These are phyloP conservation scores for Coracopsis vasa DNA, from an alignment of 2,113 vertebrate genomes.

Conservation along the genomic window DNA sequence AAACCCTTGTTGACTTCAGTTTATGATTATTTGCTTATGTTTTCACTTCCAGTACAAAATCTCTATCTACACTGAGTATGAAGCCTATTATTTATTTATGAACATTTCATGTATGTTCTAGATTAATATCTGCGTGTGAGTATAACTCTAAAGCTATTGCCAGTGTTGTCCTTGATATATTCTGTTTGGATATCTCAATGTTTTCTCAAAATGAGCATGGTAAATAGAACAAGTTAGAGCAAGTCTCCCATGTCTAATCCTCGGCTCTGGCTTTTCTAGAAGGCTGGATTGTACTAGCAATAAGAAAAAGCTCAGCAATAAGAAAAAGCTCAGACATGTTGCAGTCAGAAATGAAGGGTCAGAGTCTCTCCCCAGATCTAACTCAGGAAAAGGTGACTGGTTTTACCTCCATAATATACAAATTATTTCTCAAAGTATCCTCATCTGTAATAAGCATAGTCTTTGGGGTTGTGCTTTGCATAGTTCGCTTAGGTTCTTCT, in stretches of 20 bases:
- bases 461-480: neutral
- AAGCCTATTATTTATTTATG: constrained; percentile 8
- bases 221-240: constrained; percentile 35
- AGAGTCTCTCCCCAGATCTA: neutral
- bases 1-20: neutral
- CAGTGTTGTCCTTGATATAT: neutral
- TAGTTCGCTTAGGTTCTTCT: neutral
- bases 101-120: neutral
- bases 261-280: neutral
- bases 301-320: neutral
- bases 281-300: neutral
- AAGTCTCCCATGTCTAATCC: neutral
- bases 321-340: neutral
- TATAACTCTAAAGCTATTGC: neutral
- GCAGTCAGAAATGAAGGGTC: neutral
- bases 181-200: neutral
- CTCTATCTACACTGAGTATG: neutral
- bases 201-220: constrained; percentile 8
- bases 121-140: neutral
- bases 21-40: neutral
- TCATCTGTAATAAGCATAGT: neutral
- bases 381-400: neutral
- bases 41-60: neutral
- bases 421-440: neutral
- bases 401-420: neutral